Evolutionary conservation across 1,140 invertebrate genomes (phyloP).

Genomic region (Drosophila kohkoa): DNA sequence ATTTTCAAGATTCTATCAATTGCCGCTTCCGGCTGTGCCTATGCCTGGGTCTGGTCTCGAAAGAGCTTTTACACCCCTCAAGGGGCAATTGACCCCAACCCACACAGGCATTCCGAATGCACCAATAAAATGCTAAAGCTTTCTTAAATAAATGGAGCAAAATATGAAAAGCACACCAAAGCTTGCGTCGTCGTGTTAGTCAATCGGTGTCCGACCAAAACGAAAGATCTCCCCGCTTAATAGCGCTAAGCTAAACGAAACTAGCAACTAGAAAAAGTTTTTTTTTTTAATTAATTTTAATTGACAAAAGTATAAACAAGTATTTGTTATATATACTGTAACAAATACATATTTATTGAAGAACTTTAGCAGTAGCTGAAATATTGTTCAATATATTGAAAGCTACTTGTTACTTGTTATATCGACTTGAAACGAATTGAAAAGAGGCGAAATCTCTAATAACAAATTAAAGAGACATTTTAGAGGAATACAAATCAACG

Average conservation of each 20-base stretch:
- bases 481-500: conserved; percentile 27
- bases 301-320: conserved; percentile 31
- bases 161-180: conserved; percentile 70
- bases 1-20: conserved; percentile 53
- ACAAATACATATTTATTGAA: conserved; percentile 40
- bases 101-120: conserved; percentile 45
- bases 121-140: conserved; percentile 74
- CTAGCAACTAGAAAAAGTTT: conserved; percentile 55
- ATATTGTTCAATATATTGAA: conserved; percentile 38
- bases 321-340: conserved; percentile 6
- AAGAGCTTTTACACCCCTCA: conserved; percentile 55
- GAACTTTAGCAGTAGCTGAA: conserved; percentile 38
- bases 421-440: conserved; percentile 17
- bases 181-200: conserved; percentile 65
- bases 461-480: conserved; percentile 16
- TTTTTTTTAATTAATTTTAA: conserved; percentile 42
- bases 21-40: conserved; percentile 60
- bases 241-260: conserved; percentile 61
- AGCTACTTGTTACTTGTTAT: conserved; percentile 17
- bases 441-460: conserved; percentile 7
- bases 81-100: conserved; percentile 30
- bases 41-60: not conserved
- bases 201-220: conserved; percentile 85
- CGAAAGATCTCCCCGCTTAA: conserved; percentile 82
- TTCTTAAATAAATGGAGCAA: conserved; percentile 71